These are phyloP conservation scores for Drosophila murphyi DNA, from an alignment of 1,140 invertebrate genomes.

Conservation along the genomic window DNA sequence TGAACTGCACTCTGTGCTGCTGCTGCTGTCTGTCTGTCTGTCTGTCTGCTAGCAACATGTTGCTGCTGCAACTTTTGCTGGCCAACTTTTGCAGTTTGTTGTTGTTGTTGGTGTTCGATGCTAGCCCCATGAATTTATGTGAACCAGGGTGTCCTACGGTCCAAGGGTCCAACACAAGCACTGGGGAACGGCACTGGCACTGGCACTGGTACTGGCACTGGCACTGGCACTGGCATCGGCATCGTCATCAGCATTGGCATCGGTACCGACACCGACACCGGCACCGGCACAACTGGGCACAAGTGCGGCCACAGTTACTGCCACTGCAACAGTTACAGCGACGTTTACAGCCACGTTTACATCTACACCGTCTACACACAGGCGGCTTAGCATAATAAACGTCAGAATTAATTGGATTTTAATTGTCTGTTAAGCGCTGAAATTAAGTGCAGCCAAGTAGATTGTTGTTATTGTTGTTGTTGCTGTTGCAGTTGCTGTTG, in stretches of 20 bases:
- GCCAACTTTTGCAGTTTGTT: conserved; percentile 7
- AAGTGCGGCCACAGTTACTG: conserved; percentile 11
- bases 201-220: too few species aligned
- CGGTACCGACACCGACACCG: background rate
- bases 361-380: conserved; percentile 48
- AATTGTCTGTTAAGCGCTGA: conserved; percentile 83
- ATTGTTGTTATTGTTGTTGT: conserved; percentile 42
- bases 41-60: conserved; percentile 39
- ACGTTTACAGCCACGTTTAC: conserved; percentile 27
- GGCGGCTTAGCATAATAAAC: conserved; percentile 82
- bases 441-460: conserved; percentile 81
- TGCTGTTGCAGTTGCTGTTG: conserved; percentile 19
- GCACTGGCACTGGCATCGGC: conserved; percentile 1
- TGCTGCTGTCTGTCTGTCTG: background rate
- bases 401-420: conserved; percentile 83
- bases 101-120: conserved; percentile 10
- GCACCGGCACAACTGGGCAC: background rate
- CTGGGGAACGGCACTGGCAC: background rate
- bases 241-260: background rate
- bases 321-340: conserved; percentile 25
- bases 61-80: conserved; percentile 31
- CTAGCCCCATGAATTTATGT: conserved; percentile 41
- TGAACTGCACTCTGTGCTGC: conserved; percentile 15
- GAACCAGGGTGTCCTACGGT: conserved; percentile 34
- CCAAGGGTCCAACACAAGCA: background rate